phyloP scores from a whole-genome alignment of 2,888 invertebrate genomes.

The Papilio gigon region DNA sequence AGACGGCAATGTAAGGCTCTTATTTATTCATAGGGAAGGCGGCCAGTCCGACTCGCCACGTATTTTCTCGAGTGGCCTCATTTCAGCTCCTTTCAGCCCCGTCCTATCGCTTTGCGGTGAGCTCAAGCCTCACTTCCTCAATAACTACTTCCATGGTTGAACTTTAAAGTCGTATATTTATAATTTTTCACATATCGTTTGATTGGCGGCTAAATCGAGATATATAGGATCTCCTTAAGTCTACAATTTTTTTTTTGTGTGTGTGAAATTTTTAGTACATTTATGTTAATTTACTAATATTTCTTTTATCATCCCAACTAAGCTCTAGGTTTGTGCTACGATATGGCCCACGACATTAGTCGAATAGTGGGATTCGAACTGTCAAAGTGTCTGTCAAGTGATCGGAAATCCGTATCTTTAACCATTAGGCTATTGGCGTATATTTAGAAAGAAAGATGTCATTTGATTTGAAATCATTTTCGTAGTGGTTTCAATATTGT shows the following conservation, averaged over 20 bases:
- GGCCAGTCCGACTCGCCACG: constrained; percentile 6
- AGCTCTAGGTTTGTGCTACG: too few species aligned
- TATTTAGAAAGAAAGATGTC: too few species aligned
- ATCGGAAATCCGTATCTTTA: too few species aligned
- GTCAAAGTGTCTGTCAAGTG: too few species aligned
- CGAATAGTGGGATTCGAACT: too few species aligned
- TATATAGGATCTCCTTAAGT: not conserved
- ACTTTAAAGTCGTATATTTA: not conserved
- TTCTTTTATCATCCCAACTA: too few species aligned
- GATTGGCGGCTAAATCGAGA: not conserved
- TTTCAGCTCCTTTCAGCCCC: constrained; percentile 11
- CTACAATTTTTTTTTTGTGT: too few species aligned
- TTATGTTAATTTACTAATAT: too few species aligned
- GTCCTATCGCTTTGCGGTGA: constrained; percentile 9
- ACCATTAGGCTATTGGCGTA: too few species aligned
- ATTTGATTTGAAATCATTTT: not conserved
- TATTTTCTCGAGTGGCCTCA: constrained; percentile 19
- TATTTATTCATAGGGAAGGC: constrained; percentile 17
- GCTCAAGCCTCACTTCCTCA: constrained; percentile 3
- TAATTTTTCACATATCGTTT: not conserved
- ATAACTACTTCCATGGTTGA: not conserved
- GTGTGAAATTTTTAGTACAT: too few species aligned
- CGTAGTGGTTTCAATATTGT: too few species aligned
- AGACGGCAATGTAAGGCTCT: constrained; percentile 3
- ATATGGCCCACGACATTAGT: too few species aligned